Evolutionary conservation across 1,140 invertebrate species (phyloP).

Genomic region (Aphelenchoides besseyi): DNA sequence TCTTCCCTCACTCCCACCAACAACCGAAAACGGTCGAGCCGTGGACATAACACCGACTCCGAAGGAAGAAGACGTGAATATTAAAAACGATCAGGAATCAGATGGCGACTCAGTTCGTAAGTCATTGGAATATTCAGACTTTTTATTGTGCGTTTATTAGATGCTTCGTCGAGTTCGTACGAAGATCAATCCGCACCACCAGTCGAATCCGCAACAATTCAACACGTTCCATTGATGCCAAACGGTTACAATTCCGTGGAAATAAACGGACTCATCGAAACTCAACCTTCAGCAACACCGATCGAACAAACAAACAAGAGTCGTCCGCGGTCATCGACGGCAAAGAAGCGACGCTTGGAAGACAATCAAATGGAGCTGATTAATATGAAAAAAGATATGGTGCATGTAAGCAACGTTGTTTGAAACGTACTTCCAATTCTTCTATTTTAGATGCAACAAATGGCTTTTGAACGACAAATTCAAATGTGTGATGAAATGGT

Average conservation of each 20-base stretch:
- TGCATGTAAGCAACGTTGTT: slow-evolving; percentile 14
- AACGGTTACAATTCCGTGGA: not conserved
- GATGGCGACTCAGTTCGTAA: not conserved
- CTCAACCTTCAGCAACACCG: not conserved
- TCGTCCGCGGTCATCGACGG: not conserved
- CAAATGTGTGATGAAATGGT: slow-evolving; percentile 23
- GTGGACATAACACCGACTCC: not conserved
- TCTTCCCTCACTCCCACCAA: not conserved
- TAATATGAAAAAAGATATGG: slow-evolving; percentile 18
- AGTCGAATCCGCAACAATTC: too few species aligned
- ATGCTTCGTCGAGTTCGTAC: not conserved
- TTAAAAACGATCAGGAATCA: not conserved
- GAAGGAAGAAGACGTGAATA: not conserved
- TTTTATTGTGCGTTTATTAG: too few species aligned
- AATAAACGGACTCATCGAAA: not conserved
- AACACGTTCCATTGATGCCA: not conserved
- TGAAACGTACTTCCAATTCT: too few species aligned
- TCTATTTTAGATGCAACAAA: slow-evolving; percentile 15
- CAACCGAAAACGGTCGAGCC: not conserved
- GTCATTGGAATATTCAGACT: too few species aligned
- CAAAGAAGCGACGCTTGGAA: not conserved
- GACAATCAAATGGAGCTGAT: slow-evolving; percentile 9
- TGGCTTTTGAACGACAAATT: slow-evolving; percentile 18
- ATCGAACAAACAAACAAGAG: not conserved
- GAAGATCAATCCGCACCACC: not conserved